These are phyloP conservation scores for Blastomussa wellsi DNA, from an alignment of 92 coral and sea anemone genomes.

Conservation along the genomic window DNA sequence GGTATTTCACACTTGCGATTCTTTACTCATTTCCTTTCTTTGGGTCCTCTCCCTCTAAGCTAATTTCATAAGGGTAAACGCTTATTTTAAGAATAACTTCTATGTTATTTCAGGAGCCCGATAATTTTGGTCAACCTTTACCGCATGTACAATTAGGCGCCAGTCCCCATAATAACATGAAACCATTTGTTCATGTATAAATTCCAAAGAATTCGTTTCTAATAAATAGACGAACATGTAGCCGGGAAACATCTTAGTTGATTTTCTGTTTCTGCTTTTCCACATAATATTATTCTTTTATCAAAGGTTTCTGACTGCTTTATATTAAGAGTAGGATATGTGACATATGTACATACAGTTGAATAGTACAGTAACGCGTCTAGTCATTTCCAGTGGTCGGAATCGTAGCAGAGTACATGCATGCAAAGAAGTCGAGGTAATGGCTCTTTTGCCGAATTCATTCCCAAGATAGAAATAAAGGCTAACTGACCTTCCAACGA, in stretches of 20 bases:
- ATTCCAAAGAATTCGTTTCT: background rate
- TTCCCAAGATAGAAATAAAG: background rate
- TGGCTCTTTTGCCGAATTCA: background rate
- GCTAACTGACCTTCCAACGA: constrained; percentile 31
- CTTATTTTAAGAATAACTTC: no score
- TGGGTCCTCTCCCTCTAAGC: no score
- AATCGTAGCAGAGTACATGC: background rate
- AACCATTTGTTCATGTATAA: no score
- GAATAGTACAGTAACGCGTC: background rate
- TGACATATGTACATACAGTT: no score
- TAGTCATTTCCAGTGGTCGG: background rate
- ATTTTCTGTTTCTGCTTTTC: background rate
- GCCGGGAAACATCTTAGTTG: background rate
- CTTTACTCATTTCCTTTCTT: no score
- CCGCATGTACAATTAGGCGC: no score
- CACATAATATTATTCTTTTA: background rate
- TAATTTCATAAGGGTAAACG: no score
- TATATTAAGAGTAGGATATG: no score
- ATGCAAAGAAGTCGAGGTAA: background rate
- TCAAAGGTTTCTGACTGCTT: background rate
- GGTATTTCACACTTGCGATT: no score
- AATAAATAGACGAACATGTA: background rate
- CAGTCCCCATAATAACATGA: no score
- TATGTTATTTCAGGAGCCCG: no score
- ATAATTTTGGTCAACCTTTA: no score